Percentiles rank a stretch among this genome's conserved stretches.
Evolutionary conservation across 1,140 invertebrate species (phyloP).

Genomic region (Brachionus sp.): DNA sequence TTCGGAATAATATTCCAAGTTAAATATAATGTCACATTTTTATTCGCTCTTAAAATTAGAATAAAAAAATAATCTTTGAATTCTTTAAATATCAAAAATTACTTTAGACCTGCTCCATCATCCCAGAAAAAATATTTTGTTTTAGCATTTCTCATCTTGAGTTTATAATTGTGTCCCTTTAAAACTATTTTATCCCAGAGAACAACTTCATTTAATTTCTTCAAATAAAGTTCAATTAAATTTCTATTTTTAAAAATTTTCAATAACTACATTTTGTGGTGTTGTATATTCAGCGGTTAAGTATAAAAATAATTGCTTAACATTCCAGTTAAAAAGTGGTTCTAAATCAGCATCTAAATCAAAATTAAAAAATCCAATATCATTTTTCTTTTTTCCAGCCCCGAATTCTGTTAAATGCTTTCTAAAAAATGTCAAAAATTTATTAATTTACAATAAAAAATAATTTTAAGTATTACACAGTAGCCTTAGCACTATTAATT

Average conservation of each 20-base stretch:
- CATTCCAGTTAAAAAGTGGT: conserved; percentile 97
- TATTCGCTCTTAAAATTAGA: conserved; percentile 73
- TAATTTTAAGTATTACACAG: neutral
- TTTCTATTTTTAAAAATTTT: conserved; percentile 13
- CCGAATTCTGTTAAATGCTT: conserved; percentile 95
- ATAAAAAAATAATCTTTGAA: conserved; percentile 44
- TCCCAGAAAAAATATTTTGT: conserved; percentile 99
- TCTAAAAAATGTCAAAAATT: conserved; percentile 51
- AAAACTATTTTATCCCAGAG: conserved; percentile 98
- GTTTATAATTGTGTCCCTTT: conserved; percentile 81
- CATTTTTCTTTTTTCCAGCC: conserved; percentile 85
- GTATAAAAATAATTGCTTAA: conserved; percentile 94
- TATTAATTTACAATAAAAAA: neutral
- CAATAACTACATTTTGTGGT: conserved; percentile 69
- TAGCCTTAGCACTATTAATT: neutral
- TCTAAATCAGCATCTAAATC: conserved; percentile 66
- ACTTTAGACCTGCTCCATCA: conserved; percentile 93
- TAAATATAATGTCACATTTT: conserved; percentile 85
- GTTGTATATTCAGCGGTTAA: conserved; percentile 93
- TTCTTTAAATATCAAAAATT: conserved; percentile 48
- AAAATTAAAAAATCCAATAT: conserved; percentile 75
- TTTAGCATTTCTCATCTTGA: conserved; percentile 89
- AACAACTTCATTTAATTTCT: conserved; percentile 72
- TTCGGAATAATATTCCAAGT: conserved; percentile 99
- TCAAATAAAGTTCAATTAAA: conserved; percentile 48